Conservation (phyloP, 1,140 invertebrate genomes). For the Drosophila bocki region DNA sequence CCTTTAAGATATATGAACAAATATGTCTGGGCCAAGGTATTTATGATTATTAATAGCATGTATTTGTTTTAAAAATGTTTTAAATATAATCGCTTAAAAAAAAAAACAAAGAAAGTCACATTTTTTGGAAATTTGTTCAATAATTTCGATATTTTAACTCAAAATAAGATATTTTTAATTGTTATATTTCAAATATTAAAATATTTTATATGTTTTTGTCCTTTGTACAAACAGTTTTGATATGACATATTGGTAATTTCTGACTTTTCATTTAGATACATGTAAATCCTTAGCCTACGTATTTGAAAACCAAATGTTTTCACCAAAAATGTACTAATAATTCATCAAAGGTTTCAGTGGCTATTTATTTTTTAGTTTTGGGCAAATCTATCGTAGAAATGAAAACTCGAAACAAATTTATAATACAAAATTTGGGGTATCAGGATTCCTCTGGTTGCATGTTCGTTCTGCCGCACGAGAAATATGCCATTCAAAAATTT, state of each 20-base stretch:
- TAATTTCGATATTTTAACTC: too few species aligned
- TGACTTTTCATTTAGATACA: background rate
- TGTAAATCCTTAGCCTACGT: background rate
- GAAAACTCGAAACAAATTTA: background rate
- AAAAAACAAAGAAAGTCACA: too few species aligned
- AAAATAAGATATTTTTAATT: too few species aligned
- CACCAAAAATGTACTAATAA: background rate
- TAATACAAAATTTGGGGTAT: background rate
- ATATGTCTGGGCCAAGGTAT: background rate
- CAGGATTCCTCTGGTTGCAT: background rate
- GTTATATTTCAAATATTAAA: too few species aligned
- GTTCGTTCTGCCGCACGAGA: background rate
- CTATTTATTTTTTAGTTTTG: too few species aligned
- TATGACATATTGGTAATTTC: too few species aligned
- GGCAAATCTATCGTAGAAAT: background rate
- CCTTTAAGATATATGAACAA: background rate
- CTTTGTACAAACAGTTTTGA: too few species aligned
- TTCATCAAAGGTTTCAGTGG: background rate
- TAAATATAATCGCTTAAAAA: too few species aligned
- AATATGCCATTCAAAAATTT: constrained; percentile 49
- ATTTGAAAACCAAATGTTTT: background rate
- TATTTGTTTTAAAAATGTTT: too few species aligned
- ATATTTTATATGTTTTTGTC: too few species aligned
- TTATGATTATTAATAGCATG: too few species aligned
- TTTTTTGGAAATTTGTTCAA: too few species aligned